Evolutionary conservation across 1,140 invertebrate species (phyloP).

Genomic region (Drosophila pseudoobscura): DNA sequence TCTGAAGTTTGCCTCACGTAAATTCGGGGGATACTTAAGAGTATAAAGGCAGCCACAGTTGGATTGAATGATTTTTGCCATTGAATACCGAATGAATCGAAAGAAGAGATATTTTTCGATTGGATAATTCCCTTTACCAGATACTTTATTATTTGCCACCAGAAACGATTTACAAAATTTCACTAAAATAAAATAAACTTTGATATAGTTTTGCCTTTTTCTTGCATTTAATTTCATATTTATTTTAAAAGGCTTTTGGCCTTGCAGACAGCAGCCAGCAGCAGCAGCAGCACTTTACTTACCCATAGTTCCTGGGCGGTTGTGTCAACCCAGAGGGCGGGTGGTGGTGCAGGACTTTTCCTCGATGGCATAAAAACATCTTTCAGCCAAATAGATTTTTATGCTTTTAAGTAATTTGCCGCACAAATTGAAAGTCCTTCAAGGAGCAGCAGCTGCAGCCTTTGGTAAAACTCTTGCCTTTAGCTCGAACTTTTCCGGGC

Average conservation of each 20-base stretch:
- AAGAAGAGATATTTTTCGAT: no score
- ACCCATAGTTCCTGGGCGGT: constrained; percentile 11
- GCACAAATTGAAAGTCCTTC: constrained; percentile 41
- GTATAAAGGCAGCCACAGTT: no score
- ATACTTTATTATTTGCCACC: no score
- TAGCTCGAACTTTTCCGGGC: background rate
- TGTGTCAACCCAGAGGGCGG: background rate
- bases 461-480: background rate
- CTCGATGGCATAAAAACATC: constrained; percentile 19
- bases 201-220: constrained; percentile 2
- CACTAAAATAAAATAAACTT: background rate
- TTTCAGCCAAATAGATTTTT: constrained; percentile 63
- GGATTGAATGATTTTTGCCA: no score
- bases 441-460: constrained; percentile 2
- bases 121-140: no score
- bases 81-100: no score
- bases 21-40: no score
- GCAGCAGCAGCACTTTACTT: constrained; percentile 33
- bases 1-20: no score
- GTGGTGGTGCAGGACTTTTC: constrained; percentile 7
- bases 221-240: constrained; percentile 22
- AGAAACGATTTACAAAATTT: no score
- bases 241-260: constrained; percentile 35
- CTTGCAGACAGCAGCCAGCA: constrained; percentile 12
- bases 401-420: constrained; percentile 67